Evolutionary conservation across 1,140 invertebrate species (phyloP), one percentile per base, ranked within the genome.

Genomic region (Lerema accius): DNA sequence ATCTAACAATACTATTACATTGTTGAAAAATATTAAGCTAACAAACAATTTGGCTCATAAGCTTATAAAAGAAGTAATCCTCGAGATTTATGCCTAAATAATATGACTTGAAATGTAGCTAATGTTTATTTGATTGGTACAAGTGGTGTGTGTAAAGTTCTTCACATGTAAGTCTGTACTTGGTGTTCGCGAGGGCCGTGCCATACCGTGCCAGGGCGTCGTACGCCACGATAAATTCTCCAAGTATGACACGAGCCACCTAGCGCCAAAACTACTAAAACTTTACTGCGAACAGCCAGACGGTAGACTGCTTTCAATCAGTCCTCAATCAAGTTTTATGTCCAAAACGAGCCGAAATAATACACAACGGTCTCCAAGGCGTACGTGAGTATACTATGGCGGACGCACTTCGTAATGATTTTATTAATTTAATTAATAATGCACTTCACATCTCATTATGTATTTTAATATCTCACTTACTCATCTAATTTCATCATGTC

Each of bases 251-350:
- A 87, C 83, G 78, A 67, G 72, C 56, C 74, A 67, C 69, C 76
- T 79, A 78, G 84, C 82, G 78, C 82, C 86, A 85, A 89, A 89
- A 89, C 82, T 83, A 82, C 79, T 83, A 81, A 85, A 85, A 84
- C 69, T 81, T 83, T 80, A 80, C 78, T 67, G 71, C 63, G 70
- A 71, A 62, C 73, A 73, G 73, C 71, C 71, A 72, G 67, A 67
- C 64, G 53, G 64, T 60, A 62, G 62, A 46, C 43, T 55, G 48
- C 50, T 39, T 49, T 62, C 59, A 42, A 55, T 66, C 32, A 45
- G 53, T 50, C 19, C 32, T 51, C 7, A 42, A 51, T 50, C 45
- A 43, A 65, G 60, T 65, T 65, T 69, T 55, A 16, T 62, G 62
- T 43, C 42, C 79, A 86, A 82, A 71, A 84, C 84, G 82, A 70